Evolutionary conservation across 2,888 invertebrate genomes (phyloP), one percentile per base, ranked within the genome.

Genomic region (Gortyna flavago): DNA sequence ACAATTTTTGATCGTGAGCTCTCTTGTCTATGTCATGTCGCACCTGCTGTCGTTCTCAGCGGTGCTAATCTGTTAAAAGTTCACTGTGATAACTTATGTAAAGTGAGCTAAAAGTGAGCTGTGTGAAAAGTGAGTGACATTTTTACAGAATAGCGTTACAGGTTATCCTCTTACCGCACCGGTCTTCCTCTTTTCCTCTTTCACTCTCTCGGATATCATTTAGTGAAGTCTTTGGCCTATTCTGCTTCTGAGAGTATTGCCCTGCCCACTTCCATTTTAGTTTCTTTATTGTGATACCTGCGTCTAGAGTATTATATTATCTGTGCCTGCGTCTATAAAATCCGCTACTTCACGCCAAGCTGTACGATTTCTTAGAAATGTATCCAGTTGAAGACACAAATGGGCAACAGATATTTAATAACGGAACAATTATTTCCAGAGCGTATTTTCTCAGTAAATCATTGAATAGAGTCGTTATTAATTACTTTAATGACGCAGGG

Each of bases 371-470:
- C 44, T 25, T 21, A 35, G 35, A 64, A 54, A 44, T 57, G 8
- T 38, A 18, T 44, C 5, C 13, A 29, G 6, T 29, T 66, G 25
- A 21, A 59, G 38, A 13, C 64, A 54, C 16, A 65, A 32, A 77
- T 65, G n/a, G 5, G 4, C 35, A 44, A 38, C 29, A 38, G 9
- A 29, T 5, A 64, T 71, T 32, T 54, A 77, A 44, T 44, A 54
- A 77, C 66, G 35, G 35, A 76, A 32, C 68, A 79, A 69, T 79
- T 77, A 59, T 59, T 18, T 32, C n/a, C 48, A 38, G 21, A 67
- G 25, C 18, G 9, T 29, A 61, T 59, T 32, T 59, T 69, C 48
- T 77, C n/a, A 68, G 48, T 59, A 61, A 41, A 51, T 59, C 59
- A 41, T n/a, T 69, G 32, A 48, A 35, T 48, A 25, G 21, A 57